These are phyloP conservation scores for Scomber scombrus DNA, from an alignment of 2,113 vertebrate genomes.

Conservation along the genomic window DNA sequence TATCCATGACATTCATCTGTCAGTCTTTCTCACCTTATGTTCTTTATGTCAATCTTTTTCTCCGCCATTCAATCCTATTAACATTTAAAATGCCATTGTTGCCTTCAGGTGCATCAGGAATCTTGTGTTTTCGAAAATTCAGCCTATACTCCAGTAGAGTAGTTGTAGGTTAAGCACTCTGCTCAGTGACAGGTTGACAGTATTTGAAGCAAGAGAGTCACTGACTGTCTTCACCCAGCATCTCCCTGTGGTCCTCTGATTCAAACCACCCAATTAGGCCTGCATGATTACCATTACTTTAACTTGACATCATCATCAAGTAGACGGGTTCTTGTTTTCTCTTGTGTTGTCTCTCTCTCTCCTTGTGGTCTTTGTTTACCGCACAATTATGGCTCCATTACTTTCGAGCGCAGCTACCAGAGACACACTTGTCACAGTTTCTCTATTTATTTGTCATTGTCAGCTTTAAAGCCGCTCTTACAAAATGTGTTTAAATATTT, in stretches of 20 bases:
- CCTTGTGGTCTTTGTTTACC: conserved; percentile 21
- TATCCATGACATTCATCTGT: neutral
- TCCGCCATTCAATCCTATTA: conserved; percentile 36
- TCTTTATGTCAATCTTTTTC: neutral
- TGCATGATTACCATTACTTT: conserved; percentile 30
- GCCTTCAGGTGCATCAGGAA: conserved; percentile 6
- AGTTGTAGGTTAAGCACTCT: conserved; percentile 8
- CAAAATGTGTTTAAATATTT: neutral
- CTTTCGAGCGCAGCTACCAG: neutral
- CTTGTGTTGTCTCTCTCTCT: neutral
- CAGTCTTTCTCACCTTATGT: neutral
- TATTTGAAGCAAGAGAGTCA: conserved; percentile 6
- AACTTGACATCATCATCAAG: neutral
- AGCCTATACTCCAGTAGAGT: neutral
- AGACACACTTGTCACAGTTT: neutral
- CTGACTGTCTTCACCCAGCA: conserved; percentile 20
- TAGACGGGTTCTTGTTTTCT: conserved; percentile 9
- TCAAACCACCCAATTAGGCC: conserved; percentile 36
- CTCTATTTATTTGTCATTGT: neutral
- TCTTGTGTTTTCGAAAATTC: neutral
- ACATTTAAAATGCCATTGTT: conserved; percentile 2
- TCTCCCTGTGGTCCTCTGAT: conserved; percentile 6
- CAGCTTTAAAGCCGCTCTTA: neutral
- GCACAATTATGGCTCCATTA: neutral
- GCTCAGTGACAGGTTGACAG: conserved; percentile 29